A percentile compares a stretch with the other conserved stretches of the same genome.
Evolutionary conservation across 2,113 vertebrate species (phyloP).

Genomic region (Aepyceros melampus): DNA sequence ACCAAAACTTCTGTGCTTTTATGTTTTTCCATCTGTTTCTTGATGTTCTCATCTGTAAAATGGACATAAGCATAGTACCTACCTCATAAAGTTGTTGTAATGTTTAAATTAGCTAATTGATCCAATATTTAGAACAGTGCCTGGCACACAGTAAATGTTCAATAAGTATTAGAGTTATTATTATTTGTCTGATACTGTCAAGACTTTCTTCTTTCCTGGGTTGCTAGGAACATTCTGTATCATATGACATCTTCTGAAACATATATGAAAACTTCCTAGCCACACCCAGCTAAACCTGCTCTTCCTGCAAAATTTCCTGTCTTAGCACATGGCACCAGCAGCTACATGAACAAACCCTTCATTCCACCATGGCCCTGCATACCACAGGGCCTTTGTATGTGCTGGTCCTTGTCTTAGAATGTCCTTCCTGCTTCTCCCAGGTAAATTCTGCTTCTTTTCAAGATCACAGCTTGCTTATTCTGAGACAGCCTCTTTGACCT

Average conservation of each 20-base stretch:
- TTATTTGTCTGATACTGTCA: neutral
- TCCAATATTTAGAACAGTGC: neutral
- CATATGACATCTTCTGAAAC: neutral
- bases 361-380: neutral
- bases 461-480: neutral
- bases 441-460: neutral
- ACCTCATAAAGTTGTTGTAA: neutral
- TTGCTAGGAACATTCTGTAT: neutral
- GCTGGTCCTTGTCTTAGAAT: neutral
- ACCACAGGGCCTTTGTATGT: neutral
- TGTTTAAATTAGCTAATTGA: neutral
- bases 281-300: neutral
- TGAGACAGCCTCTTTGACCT: neutral
- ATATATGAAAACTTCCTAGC: neutral
- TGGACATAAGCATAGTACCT: neutral
- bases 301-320: neutral
- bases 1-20: neutral
- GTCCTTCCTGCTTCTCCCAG: neutral
- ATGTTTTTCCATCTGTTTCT: neutral
- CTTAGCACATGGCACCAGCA: neutral
- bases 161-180: neutral
- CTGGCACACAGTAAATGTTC: neutral
- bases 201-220: neutral
- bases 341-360: neutral
- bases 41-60: slow-evolving; percentile 6